Base-by-base conservation (phyloP, 1,140 invertebrate genomes). In the Heliothis subflexa region DNA sequence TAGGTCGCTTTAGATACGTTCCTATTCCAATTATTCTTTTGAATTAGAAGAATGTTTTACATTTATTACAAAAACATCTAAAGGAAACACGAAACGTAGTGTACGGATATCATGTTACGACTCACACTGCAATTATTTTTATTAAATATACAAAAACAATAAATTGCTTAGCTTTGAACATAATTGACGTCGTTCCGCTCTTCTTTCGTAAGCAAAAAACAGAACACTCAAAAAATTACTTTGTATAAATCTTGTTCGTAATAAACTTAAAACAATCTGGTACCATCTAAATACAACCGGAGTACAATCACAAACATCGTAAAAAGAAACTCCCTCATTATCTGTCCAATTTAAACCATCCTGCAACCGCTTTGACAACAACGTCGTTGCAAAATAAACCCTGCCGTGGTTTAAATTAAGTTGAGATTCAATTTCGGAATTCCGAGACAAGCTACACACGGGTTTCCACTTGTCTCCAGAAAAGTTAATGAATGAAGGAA, bases 401-500 rank as follows among this genome's bases (percentile, higher is more conserved):
- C 28, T 70, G 77, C 10, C 28, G 14, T 4, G 54, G 25, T n/a
- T 54, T 62, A 12, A 40, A 72, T 62, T 57, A 70, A 78, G 64
- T 71, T 79, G 28, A 77, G 66, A 79, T 70, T 55, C 62, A 45
- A 78, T 50, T 28, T 70, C 59, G n/a, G 10, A 14, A 18, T 54
- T 12, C 54, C 72, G 66, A 75, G 28, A 80, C 81, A 81, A 55
- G 70, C 61, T 71, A 74, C 71, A 74, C 72, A 80, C 78, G 73
- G 66, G 78, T 85, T 87, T 85, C 81, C 83, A 84, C 79, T 87
- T 82, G 79, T 83, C 82, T 83, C 66, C 71, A 55, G 61, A 81
- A 86, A 83, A 85, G 75, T 82, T 88, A 90, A 86, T 85, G 82
- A 90, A 86, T 83, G 82, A 78, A 78, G 78, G 68, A 86, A 84